Base-by-base conservation (phyloP, 1,140 invertebrate genomes). In the Samia ricini region DNA sequence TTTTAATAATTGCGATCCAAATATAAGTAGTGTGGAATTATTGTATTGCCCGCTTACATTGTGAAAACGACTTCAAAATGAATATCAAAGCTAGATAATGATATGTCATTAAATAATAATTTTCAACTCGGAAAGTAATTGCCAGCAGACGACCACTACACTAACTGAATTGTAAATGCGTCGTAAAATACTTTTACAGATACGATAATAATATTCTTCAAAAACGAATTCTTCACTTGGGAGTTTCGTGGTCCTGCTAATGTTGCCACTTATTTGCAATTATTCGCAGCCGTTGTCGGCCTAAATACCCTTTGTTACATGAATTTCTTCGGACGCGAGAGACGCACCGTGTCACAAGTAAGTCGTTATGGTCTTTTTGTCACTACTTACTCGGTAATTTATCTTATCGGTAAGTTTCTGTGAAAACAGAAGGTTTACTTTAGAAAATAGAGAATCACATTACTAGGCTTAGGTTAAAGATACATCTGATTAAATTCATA, bases 51-150 rank as follows among this genome's bases (percentile, higher is more conserved):
- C 33, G 12, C 33, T 42, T 42, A 15, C 15, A 15, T 42, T 15
- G 33, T 42, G 33, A 42, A 42, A 42, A 42, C 33, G 33, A 42
- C 8, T 42, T 42, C 7, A 42, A 12, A 42, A 42, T 42, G n/a
- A 42, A 42, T 42, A 42, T 42, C 33, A 66, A 64, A 66, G 67
- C 61, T 56, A 60, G 64, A 66, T 83, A 81, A 83, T 80, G 72
- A 83, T 64, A 77, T 74, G 71, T 76, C 77, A 81, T 81, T 81
- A 79, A 68, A 22, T 21, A 8, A 52, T 15, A 21, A 66, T 68
- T 74, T 72, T 71, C 76, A 72, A 73, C 66, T 64, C 56, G 58
- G 58, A 60, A 68, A 72, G 70, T 79, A 79, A 76, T 73, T 66
- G 68, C 64, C 48, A 33, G 58, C 66, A 42, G 33, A 42, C 33